Conservation (phyloP, 2,797 vertebrate species). For the Heliangelus exortis region DNA sequence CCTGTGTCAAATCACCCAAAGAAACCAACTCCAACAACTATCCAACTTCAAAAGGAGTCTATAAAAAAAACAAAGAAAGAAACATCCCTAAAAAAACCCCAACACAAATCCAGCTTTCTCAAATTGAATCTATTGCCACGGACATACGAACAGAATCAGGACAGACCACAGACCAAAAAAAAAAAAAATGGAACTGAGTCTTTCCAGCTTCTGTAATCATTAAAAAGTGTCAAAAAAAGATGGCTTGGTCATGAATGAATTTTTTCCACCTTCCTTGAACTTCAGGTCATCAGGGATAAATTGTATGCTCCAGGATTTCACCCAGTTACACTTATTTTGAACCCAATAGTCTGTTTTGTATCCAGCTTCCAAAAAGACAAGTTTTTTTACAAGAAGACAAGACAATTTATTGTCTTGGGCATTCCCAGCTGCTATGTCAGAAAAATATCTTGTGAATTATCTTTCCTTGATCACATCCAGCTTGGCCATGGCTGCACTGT, state of each 20-base stretch:
- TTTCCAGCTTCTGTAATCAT: background rate
- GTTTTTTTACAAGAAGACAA: background rate
- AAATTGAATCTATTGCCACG: background rate
- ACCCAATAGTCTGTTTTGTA: background rate
- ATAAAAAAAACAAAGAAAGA: fast-evolving
- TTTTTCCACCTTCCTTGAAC: too few species aligned
- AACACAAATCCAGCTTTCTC: background rate
- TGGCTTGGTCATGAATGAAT: background rate
- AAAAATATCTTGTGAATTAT: background rate
- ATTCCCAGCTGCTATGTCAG: background rate
- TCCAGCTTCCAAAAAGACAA: background rate
- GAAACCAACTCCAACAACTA: background rate
- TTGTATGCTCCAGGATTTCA: background rate
- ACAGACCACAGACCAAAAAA: background rate
- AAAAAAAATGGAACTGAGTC: background rate
- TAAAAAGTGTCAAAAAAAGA: background rate
- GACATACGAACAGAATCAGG: background rate
- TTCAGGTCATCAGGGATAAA: background rate
- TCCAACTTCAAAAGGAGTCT: background rate
- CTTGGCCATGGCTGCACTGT: background rate
- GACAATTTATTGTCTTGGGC: background rate
- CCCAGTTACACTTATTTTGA: background rate
- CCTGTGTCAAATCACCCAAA: background rate
- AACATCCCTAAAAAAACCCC: too few species aligned
- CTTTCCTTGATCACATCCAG: background rate